A percentile compares a stretch with the other conserved stretches of the same genome.
Conservation (phyloP, 2,797 vertebrate species). For the Hydrocynus forskahlii region DNA sequence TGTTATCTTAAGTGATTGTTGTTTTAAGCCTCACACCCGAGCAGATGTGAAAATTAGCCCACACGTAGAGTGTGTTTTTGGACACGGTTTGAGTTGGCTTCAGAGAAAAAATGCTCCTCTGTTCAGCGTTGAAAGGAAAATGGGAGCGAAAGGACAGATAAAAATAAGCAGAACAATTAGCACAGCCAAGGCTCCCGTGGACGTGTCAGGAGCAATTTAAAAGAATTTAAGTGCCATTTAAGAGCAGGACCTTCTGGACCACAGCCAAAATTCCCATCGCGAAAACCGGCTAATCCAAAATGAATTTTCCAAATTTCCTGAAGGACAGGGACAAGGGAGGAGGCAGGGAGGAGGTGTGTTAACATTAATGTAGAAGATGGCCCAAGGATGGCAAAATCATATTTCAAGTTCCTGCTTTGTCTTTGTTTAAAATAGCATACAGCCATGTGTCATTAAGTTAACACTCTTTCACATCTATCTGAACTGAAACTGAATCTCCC, state of each 20-base stretch:
- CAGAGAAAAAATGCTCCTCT: conserved; percentile 8
- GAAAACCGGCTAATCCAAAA: conserved; percentile 13
- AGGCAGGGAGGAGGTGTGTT: background rate
- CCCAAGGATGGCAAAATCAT: too few species aligned
- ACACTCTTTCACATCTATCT: background rate
- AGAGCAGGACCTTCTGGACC: conserved; percentile 17
- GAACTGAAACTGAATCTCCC: conserved; percentile 6
- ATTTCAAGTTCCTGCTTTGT: too few species aligned
- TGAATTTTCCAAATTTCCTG: background rate
- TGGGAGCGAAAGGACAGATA: conserved; percentile 55
- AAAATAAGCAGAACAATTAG: conserved; percentile 64
- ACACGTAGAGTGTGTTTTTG: conserved; percentile 44
- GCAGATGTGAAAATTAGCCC: conserved; percentile 65
- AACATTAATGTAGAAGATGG: background rate
- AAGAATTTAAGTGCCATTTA: background rate
- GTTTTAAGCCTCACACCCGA: conserved; percentile 68
- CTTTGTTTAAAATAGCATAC: background rate
- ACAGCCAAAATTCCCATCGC: conserved; percentile 1
- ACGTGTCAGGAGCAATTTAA: conserved; percentile 46
- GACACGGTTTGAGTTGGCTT: conserved; percentile 61
- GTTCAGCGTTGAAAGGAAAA: conserved; percentile 50
- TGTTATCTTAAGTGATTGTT: conserved; percentile 74
- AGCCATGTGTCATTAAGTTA: background rate
- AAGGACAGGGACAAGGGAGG: background rate
- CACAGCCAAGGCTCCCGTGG: conserved; percentile 50